These are phyloP conservation scores for Spinibarbus caldwelli DNA, from an alignment of 2,797 vertebrate species.

Conservation along the genomic window DNA sequence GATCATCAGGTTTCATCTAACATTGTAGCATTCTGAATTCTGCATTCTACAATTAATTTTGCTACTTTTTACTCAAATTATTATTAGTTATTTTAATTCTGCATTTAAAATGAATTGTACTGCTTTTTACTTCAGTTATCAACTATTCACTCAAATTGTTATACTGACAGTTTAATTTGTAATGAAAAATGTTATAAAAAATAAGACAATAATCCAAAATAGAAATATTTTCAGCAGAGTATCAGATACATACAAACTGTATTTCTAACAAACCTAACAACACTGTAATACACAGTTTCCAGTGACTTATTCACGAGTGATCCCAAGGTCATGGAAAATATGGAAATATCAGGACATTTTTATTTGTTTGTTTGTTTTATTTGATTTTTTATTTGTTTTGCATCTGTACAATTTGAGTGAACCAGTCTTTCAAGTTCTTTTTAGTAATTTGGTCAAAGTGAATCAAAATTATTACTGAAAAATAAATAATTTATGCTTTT, in stretches of 20 bases:
- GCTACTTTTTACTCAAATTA: background rate
- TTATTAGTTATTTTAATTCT: background rate
- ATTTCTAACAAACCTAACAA: background rate
- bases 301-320: background rate
- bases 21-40: background rate
- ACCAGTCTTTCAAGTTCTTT: background rate
- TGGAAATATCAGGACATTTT: background rate
- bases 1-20: background rate
- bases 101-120: background rate
- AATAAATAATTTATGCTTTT: background rate
- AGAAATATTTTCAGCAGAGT: background rate
- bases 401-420: background rate
- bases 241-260: background rate
- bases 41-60: background rate
- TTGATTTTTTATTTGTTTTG: background rate
- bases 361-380: background rate
- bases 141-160: background rate
- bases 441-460: background rate
- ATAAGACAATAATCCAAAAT: slow-evolving; percentile 2
- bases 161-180: background rate
- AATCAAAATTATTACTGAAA: background rate
- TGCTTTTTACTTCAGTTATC: background rate
- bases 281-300: background rate
- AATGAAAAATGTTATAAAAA: background rate
- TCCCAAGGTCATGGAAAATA: background rate